Evolutionary conservation across 2,888 invertebrate genomes (phyloP), one percentile per base, ranked within the genome.

Genomic region (Onthophagus sagittarius): DNA sequence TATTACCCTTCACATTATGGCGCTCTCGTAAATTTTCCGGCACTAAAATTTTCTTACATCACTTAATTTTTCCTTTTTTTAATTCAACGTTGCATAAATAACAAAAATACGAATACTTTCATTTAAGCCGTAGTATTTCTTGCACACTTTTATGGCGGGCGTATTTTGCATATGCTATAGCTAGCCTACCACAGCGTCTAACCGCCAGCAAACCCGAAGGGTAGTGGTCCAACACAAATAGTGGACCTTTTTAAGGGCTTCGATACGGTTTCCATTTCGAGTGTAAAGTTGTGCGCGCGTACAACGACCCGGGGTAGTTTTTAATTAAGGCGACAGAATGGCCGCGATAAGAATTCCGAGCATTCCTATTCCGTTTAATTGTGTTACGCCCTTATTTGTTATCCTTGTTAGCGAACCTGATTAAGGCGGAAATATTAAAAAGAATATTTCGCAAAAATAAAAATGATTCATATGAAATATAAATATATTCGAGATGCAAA

Each of bases 241-340:
- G 13, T 74, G 71, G 23, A 70, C 70, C 15, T 71, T 31, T 1
- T 23, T 23, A 23, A 23, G 15, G 62, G 64, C 11, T 4, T 39
- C 15, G 31, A 13, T n/a, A 31, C 14, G 32, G 15, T 63, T 64
- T 31, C 23, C 39, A 62, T 62, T 14, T 23, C 72, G 33, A 13
- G 53, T 67, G 71, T 39, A 33, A 62, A 73, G 72, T 75, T 77
- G 82, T 79, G 74, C 81, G 73, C 75, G 79, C 79, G 76, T 73
- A 76, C 78, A 76, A 78, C 67, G 80, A 80, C 81, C 79, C 81
- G 80, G 82, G 82, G 83, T 83, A 83, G 82, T 85, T 85, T 85
- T 85, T 85, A 85, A 85, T 85, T 85, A 85, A 85, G 84, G 84
- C 83, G 83, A 83, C 84, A 83, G 82, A 83, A 84, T 81, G 83